phyloP scores from a whole-genome alignment of 2,888 invertebrate genomes.

The Cheiracanthium punctorium region DNA sequence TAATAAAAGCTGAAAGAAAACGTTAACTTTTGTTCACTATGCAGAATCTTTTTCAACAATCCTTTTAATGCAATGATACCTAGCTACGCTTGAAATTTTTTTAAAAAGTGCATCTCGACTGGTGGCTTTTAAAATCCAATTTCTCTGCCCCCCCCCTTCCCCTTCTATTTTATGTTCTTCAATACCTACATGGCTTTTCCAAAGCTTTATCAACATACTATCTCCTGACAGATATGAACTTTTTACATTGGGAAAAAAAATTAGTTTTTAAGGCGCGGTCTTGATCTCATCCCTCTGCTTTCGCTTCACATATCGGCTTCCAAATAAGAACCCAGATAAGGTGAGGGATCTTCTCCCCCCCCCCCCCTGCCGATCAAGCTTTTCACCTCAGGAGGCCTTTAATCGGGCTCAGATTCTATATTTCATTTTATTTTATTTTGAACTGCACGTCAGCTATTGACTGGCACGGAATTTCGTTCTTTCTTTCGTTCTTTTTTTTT shows the following conservation, averaged over 20 bases:
- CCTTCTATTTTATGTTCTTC: too few relatives aligned
- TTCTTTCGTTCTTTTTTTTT: neutral
- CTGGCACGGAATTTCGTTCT: neutral
- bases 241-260: neutral
- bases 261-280: neutral
- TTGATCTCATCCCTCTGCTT: neutral
- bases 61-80: too few relatives aligned
- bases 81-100: too few relatives aligned
- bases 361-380: constrained; percentile 25
- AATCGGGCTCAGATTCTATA: neutral
- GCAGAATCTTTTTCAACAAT: too few relatives aligned
- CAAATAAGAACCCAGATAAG: constrained; percentile 15
- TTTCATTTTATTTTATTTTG: too few relatives aligned
- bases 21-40: too few relatives aligned
- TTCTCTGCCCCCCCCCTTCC: too few relatives aligned
- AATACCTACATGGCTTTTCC: neutral
- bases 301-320: neutral
- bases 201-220: neutral
- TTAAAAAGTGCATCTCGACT: too few relatives aligned
- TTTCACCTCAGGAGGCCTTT: constrained; percentile 33
- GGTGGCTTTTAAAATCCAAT: too few relatives aligned
- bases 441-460: too few relatives aligned
- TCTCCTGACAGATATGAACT: neutral
- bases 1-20: too few relatives aligned
- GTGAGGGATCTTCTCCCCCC: constrained; percentile 19